These are phyloP conservation scores for Etheostoma perlongum DNA, from an alignment of 2,797 vertebrate genomes.

Conservation along the genomic window DNA sequence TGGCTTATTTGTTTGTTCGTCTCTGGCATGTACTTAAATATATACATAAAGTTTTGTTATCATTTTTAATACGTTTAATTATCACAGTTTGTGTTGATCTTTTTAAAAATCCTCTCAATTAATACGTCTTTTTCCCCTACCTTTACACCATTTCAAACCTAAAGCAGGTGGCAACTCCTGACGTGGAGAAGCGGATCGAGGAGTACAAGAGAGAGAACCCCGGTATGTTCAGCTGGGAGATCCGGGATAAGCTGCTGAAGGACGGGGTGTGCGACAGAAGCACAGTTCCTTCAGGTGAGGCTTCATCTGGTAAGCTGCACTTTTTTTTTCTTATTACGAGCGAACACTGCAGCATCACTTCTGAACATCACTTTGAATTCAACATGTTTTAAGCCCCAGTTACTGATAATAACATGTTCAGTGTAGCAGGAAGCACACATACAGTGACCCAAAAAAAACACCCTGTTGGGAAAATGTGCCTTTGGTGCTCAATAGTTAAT, in stretches of 20 bases:
- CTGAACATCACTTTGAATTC: constrained; percentile 62
- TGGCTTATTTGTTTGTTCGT: neutral
- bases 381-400: constrained; percentile 65
- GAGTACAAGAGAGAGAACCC: constrained; percentile 98
- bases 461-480: constrained; percentile 54
- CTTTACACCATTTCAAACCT: constrained; percentile 71
- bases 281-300: constrained; percentile 99
- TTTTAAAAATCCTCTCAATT: constrained; percentile 14
- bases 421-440: constrained; percentile 48
- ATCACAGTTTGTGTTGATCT: neutral
- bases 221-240: constrained; percentile 99
- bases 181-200: constrained; percentile 98
- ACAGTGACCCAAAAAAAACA: constrained; percentile 50
- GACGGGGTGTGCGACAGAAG: constrained; percentile 97
- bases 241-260: constrained; percentile 96
- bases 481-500: constrained; percentile 47
- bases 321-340: constrained; percentile 76
- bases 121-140: constrained; percentile 12
- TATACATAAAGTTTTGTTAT: neutral
- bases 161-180: constrained; percentile 99
- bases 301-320: constrained; percentile 88
- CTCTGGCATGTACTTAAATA: neutral
- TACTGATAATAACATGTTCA: constrained; percentile 62
- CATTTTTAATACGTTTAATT: neutral
- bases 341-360: constrained; percentile 74